Percentiles rank a stretch among this genome's conserved stretches.
phyloP scores from a whole-genome alignment of 64 coral and sea anemone species.

The Stylophora pistillata region DNA sequence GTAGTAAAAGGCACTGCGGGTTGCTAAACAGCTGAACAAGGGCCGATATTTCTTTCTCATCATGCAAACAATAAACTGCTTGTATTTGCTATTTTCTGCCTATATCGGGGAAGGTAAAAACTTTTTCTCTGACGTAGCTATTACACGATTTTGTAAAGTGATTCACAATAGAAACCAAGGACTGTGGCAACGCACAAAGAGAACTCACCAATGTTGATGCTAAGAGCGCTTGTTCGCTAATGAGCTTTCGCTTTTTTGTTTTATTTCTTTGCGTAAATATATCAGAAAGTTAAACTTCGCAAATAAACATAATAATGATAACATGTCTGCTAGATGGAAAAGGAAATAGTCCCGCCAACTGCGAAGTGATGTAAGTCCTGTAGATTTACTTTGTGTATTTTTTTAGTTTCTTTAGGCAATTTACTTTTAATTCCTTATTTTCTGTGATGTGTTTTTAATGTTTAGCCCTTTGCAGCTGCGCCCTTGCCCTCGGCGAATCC shows the following conservation, averaged over 20 bases:
- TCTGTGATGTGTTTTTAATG: slow-evolving; percentile 45
- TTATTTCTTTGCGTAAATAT: slow-evolving; percentile 39
- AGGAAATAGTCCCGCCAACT: neutral
- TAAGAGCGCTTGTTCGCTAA: slow-evolving; percentile 24
- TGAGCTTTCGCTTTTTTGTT: slow-evolving; percentile 45
- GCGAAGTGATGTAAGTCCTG: slow-evolving; percentile 1
- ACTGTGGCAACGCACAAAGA: neutral
- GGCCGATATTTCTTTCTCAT: slow-evolving; percentile 47
- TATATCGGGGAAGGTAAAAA: slow-evolving; percentile 22
- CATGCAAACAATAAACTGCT: slow-evolving; percentile 35
- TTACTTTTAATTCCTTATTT: slow-evolving; percentile 44
- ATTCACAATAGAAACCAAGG: neutral
- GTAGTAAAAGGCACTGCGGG: slow-evolving; percentile 39
- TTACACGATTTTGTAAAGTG: neutral
- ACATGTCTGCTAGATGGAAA: slow-evolving; percentile 18
- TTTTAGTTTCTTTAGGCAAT: slow-evolving; percentile 1
- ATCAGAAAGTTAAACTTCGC: slow-evolving; percentile 44
- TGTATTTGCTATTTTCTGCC: slow-evolving; percentile 31
- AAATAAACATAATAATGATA: slow-evolving; percentile 37
- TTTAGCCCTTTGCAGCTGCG: slow-evolving; percentile 11
- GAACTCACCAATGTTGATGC: slow-evolving; percentile 11
- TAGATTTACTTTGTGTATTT: neutral
- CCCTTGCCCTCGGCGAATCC: slow-evolving; percentile 17
- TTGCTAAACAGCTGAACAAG: slow-evolving; percentile 42
- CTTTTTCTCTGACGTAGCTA: slow-evolving; percentile 3